phyloP scores from a whole-genome alignment of 2,113 vertebrate species.

The Passerina amoena region DNA sequence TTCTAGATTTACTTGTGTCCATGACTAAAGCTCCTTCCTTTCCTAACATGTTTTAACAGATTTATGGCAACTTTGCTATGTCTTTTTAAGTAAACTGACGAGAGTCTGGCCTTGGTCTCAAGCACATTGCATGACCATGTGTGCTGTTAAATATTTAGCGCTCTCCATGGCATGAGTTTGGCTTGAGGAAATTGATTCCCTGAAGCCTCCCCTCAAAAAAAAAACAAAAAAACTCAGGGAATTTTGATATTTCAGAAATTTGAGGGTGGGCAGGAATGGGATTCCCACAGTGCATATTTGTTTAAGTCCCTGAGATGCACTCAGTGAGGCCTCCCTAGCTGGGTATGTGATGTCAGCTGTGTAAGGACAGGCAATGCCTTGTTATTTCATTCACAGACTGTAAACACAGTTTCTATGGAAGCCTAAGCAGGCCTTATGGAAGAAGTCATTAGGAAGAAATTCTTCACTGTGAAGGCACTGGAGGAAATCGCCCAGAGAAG shows the following conservation, averaged over 20 bases:
- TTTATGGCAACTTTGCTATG: background rate
- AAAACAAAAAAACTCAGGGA: background rate
- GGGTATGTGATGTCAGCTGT: background rate
- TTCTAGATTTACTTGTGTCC: background rate
- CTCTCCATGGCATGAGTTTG: background rate
- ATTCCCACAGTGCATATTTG: background rate
- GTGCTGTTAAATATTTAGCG: background rate
- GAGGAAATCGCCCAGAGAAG: background rate
- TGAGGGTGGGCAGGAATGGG: rapidly evolving
- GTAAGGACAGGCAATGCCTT: background rate
- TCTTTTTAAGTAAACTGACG: background rate
- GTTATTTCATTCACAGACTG: background rate
- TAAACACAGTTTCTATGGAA: background rate
- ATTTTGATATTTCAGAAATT: background rate
- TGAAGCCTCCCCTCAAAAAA: rapidly evolving
- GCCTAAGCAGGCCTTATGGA: background rate
- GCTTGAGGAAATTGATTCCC: background rate
- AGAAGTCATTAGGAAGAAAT: background rate
- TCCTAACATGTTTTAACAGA: background rate
- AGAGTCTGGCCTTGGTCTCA: background rate
- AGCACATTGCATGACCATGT: background rate
- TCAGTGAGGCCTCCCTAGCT: background rate
- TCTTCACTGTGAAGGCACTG: background rate
- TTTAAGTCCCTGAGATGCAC: background rate
- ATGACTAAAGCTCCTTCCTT: background rate